Evolutionary conservation across 2,797 vertebrate genomes (phyloP), one percentile per base, ranked within the genome.

Genomic region (Helostoma temminkii): DNA sequence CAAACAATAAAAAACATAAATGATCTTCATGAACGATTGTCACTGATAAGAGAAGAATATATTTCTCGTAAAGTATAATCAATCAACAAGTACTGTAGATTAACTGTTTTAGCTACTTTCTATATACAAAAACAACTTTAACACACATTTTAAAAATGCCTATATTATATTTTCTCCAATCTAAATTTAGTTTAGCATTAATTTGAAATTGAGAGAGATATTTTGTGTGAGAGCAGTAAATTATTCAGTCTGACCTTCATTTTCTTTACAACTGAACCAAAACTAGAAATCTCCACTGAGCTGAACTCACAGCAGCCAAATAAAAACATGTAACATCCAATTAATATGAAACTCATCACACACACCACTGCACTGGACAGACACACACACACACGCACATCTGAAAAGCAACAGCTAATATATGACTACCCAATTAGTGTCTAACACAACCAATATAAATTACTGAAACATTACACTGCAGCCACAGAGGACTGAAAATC

Each of bases 401-500:
- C 11, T 57, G 62, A 66, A 50, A 32, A 15, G 68, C 48, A 65
- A 54, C 63, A 60, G 70, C 60, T 74, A 71, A 81, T 72, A 66
- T 58, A 83, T 83, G 70, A 84, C 80, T 78, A 78, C 66, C 70
- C 78, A 83, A 85, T 81, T 76, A 85, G 76, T 48, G 69, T 26
- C 55, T 39, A 37, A 65, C 63, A 74, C 59, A 71, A 64, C 55
- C 19, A 16, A 45, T 74, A 62, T 74, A 68, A 82, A 86, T 81
- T 36, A 83, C 50, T 72, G 69, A 79, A 84, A 80, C 71, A 78
- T 76, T 46, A 73, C 26, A 34, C 61, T 43, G 34, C 46, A 63
- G 62, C 60, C 78, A 46, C 81, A 45, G 53, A 75, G 60, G 73
- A 57, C 9, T 1, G n/a, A 30, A 22, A 69, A 60, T 73, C 60